Base-by-base conservation (phyloP, 2,113 vertebrate genomes). In the Cebus imitator region DNA sequence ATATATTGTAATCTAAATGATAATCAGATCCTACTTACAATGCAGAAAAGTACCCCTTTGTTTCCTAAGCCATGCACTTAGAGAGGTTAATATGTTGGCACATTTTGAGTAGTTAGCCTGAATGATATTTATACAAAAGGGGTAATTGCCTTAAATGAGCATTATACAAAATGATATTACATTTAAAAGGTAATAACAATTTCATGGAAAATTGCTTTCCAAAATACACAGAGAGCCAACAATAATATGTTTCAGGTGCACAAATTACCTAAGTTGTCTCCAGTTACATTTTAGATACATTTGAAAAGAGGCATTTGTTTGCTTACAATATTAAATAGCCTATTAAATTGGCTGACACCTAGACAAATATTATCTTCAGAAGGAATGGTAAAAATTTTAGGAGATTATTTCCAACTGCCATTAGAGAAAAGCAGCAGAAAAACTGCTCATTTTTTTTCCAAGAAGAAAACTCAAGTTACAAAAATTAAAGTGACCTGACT, bases 201-300 rank as follows among this genome's bases (percentile, higher is more conserved):
- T 97, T 95, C 78, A 95, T 79, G 40, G 90, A 70, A 97, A 97
- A 97, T 79, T 96, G n/a, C 90, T 96, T 97, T 91, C 61, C 35
- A 90, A 87, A 95, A 86, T 91, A 88, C 58, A 92, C 64, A 94
- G 48, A 90, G 52, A 91, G 45, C 58, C 64, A 91, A 85, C n/a
- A 91, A 90, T 73, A 58, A 87, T 43, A 94, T 72, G 87, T 94
- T 75, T 72, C 64, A 90, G 94, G 45, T 92, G 17, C 13, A 58
- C 32, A 85, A 94, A 95, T 95, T 95, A 70, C 55, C 45, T 37
- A 94, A 94, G 58, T 91, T 96, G 73, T 84, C 55, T 93, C 52
- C 58, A 52, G 40, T 94, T 95, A 13, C 48, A 43, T 90, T 90
- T 97, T 90, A 92, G 57, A 70, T 84, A 85, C 30, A 72, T 90